Evolutionary conservation across 2,888 invertebrate species (phyloP), one percentile per base, ranked within the genome.

Genomic region (Octodonta nipae): DNA sequence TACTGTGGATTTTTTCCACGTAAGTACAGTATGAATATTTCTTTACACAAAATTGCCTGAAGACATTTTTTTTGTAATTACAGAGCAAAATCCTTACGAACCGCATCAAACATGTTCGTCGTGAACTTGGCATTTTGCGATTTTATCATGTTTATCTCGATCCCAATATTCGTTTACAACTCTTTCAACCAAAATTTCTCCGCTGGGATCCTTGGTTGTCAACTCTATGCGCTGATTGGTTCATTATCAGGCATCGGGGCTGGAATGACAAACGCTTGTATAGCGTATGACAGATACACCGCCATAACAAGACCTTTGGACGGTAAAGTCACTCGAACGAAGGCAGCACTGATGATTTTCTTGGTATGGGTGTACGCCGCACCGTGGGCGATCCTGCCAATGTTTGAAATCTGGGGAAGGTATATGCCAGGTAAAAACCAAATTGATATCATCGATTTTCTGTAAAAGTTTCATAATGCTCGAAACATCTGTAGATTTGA

Each of bases 71-170:
- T 11, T 10, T 12, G 11, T 10, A 34, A 13, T 59, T 56, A 25
- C 47, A 82, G 81, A 32, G 74, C 81, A 32, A 78, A 79, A 61
- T 67, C 70, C 40, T 62, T 83, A 29, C 67, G 79, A 46, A 81
- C 82, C 0, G 82, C 87, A 2, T 86, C 86, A 26, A 87, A 87
- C 53, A 73, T 87, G 52, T 74, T 87, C 37, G 84, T 87, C 6
- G 70, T 87, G 30, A 84, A 87, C 58, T 60, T 87, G 55, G 83
- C 87, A 1, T 63, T 86, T 36, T 75, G 81, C 47, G 87, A 87
- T 60, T 86, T 87, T 50, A 62, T 84, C 16, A 87, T 87, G 86
- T 85, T 86, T 84, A 59, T 73, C 17, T 86, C 86, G 61, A 72
- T 84, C 0, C 86, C 86, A 0, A 75, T 87, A 42, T 84, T 86